These are phyloP conservation scores for Ailurus styani DNA, from an alignment of 2,113 vertebrate species.

Conservation along the genomic window DNA sequence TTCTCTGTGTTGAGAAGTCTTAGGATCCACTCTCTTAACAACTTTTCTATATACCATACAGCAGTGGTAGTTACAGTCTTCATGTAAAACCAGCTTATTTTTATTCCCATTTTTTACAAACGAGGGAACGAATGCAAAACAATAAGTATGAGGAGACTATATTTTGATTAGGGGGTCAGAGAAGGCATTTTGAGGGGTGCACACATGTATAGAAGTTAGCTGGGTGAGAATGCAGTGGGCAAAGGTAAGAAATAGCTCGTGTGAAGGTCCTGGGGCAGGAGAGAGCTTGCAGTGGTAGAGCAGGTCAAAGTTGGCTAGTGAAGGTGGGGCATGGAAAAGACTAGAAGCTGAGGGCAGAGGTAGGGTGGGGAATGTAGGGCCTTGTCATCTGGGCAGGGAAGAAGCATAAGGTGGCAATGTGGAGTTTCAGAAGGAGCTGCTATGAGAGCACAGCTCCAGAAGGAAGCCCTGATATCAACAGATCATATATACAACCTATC, in stretches of 20 bases:
- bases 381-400: not conserved
- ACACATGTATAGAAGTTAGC: accelerated
- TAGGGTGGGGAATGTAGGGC: not conserved
- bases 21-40: not conserved
- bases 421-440: not conserved
- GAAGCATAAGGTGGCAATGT: accelerated
- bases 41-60: not conserved
- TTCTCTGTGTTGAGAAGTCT: not conserved
- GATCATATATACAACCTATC: not conserved
- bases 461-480: not conserved
- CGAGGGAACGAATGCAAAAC: not conserved
- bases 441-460: not conserved
- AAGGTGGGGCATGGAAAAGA: too few relatives aligned
- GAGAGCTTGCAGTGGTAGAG: not conserved
- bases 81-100: not conserved
- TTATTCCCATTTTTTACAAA: not conserved
- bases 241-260: not conserved
- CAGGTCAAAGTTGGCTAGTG: accelerated
- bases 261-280: not conserved
- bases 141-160: not conserved
- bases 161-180: not conserved
- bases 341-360: accelerated
- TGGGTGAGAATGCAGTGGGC: not conserved
- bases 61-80: not conserved
- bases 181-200: not conserved